Conservation (phyloP, 2,888 invertebrate species). For the Penaeus monodon region DNA sequence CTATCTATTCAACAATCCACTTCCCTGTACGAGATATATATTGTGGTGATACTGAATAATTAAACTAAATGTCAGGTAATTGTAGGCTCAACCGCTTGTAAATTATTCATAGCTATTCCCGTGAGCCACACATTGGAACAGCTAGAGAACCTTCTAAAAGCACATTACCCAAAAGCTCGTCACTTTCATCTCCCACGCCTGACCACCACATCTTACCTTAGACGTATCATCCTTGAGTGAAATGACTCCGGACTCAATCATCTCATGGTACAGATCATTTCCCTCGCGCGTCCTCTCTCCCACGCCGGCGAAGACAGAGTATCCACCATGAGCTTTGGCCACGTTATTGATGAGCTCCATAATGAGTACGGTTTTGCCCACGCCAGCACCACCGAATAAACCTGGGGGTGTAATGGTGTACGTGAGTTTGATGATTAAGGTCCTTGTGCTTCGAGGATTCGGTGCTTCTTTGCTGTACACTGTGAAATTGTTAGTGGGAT, state of each 20-base stretch:
- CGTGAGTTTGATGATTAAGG: too few species aligned
- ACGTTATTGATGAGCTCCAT: constrained; percentile 68
- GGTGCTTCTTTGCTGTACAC: too few species aligned
- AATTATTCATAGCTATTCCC: not conserved
- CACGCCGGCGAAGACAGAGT: constrained; percentile 68
- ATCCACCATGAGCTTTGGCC: constrained; percentile 67
- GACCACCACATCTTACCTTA: constrained; percentile 48
- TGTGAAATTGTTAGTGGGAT: too few species aligned
- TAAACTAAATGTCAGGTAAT: too few species aligned
- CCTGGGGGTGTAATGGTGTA: constrained; percentile 49
- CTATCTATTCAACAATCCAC: too few species aligned
- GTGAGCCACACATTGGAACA: too few species aligned
- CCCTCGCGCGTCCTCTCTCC: constrained; percentile 69
- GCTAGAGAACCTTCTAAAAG: too few species aligned
- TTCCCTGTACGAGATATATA: too few species aligned
- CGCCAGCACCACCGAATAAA: constrained; percentile 68
- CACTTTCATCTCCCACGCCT: not conserved
- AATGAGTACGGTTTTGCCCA: constrained; percentile 68
- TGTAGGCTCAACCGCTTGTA: not conserved
- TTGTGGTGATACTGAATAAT: too few species aligned
- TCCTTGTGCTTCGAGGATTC: too few species aligned
- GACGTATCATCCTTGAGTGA: constrained; percentile 66
- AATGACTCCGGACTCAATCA: constrained; percentile 67
- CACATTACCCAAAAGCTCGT: too few species aligned
- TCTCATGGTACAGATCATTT: constrained; percentile 68